Conservation (phyloP, 2,888 invertebrate genomes). For the Perizoma flavofasciatum region DNA sequence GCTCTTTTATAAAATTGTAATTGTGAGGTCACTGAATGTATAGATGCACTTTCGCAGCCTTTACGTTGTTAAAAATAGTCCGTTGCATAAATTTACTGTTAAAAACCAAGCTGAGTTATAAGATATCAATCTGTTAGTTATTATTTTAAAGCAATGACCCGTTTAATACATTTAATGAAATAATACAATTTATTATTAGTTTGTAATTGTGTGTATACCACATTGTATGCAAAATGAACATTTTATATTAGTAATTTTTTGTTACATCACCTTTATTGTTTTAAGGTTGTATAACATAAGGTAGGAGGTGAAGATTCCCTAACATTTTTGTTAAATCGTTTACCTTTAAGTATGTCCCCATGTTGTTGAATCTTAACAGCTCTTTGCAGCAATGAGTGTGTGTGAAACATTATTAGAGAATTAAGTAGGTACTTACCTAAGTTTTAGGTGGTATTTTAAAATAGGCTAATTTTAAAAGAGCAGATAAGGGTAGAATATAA, state of each 20-base stretch:
- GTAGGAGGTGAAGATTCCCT: conserved; percentile 45
- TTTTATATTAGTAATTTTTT: conserved; percentile 37
- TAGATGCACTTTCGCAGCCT: conserved; percentile 8
- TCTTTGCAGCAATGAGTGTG: conserved; percentile 63
- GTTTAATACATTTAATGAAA: conserved; percentile 1
- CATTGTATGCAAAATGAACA: conserved; percentile 37
- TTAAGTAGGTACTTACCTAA: conserved; percentile 58
- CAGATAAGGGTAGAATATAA: conserved; percentile 75
- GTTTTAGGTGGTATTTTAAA: conserved; percentile 72
- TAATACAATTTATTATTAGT: conserved; percentile 7
- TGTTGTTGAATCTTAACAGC: conserved; percentile 57
- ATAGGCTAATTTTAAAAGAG: conserved; percentile 74
- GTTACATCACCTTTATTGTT: conserved; percentile 48
- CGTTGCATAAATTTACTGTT: not conserved
- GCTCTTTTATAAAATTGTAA: conserved; percentile 42
- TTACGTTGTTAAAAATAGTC: not conserved
- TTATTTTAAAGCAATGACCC: conserved; percentile 9
- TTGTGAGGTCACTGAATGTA: conserved; percentile 54
- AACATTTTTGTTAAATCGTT: conserved; percentile 63
- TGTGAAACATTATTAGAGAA: conserved; percentile 66
- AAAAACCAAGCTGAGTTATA: not conserved
- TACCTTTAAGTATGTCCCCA: conserved; percentile 51
- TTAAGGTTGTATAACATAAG: conserved; percentile 52
- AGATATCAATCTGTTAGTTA: conserved; percentile 2
- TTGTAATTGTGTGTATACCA: conserved; percentile 25